phyloP scores from a whole-genome alignment of 2,113 vertebrate species.

The Eretmochelys imbricata region DNA sequence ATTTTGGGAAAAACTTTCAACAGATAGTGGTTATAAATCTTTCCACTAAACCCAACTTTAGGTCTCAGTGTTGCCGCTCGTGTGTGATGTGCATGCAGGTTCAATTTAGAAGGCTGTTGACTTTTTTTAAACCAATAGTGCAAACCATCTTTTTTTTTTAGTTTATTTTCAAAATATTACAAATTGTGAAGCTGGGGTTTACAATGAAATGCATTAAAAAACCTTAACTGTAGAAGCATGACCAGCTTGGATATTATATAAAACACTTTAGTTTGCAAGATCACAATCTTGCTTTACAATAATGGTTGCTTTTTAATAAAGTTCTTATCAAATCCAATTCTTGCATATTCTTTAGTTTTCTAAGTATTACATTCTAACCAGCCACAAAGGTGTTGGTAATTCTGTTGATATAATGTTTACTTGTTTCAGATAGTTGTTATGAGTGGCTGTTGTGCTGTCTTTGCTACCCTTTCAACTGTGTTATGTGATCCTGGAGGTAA shows the following conservation, averaged over 20 bases:
- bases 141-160: background rate
- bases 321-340: background rate
- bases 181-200: background rate
- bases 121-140: background rate
- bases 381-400: background rate
- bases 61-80: background rate
- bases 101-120: background rate
- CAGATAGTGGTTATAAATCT: background rate
- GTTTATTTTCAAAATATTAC: background rate
- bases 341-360: background rate
- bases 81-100: background rate
- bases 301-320: background rate
- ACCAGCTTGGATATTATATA: background rate
- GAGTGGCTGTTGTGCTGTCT: slow-evolving; percentile 49
- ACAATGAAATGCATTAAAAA: background rate
- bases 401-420: background rate
- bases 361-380: background rate
- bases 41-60: background rate
- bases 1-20: background rate
- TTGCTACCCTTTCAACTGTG: slow-evolving; percentile 48
- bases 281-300: background rate
- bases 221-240: background rate
- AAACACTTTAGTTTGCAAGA: background rate
- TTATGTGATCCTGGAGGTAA: slow-evolving; percentile 57
- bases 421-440: slow-evolving; percentile 50